A percentile compares a stretch with the other conserved stretches of the same genome.
Conservation (phyloP, 2,888 invertebrate species). For the Heterodera filipjevi region DNA sequence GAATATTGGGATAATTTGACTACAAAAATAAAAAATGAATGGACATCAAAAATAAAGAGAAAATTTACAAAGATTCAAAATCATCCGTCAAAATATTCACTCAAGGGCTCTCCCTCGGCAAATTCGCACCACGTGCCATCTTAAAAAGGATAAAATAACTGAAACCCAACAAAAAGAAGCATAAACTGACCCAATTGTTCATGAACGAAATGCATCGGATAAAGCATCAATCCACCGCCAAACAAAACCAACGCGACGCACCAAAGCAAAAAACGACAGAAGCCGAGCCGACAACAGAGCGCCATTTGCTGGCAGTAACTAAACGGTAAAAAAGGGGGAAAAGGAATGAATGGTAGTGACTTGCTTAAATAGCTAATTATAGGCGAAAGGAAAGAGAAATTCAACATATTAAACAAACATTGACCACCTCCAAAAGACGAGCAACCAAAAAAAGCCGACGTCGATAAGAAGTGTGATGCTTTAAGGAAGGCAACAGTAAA, state of each 20-base stretch:
- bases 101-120: slow-evolving; percentile 33
- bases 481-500: slow-evolving; percentile 24
- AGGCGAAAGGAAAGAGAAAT: not conserved
- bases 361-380: no score
- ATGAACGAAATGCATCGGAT: slow-evolving; percentile 55
- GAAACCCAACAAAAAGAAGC: not conserved
- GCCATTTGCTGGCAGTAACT: slow-evolving; percentile 57
- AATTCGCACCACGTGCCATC: slow-evolving; percentile 53
- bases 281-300: slow-evolving; percentile 58
- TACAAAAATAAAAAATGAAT: not conserved
- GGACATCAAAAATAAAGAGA: not conserved
- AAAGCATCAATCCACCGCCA: slow-evolving; percentile 44
- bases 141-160: not conserved
- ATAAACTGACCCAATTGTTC: slow-evolving; percentile 48
- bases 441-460: slow-evolving; percentile 61
- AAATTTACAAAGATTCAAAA: not conserved
- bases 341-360: not conserved
- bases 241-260: slow-evolving; percentile 38
- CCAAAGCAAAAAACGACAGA: slow-evolving; percentile 47
- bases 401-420: not conserved
- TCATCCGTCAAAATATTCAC: slow-evolving; percentile 36
- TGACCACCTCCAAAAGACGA: slow-evolving; percentile 48
- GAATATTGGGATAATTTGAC: not conserved
- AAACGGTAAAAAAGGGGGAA: not conserved
- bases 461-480: slow-evolving; percentile 58